Evolutionary conservation across 2,888 invertebrate genomes (phyloP), one percentile per base, ranked within the genome.

Genomic region (Tetranychus truncatus): DNA sequence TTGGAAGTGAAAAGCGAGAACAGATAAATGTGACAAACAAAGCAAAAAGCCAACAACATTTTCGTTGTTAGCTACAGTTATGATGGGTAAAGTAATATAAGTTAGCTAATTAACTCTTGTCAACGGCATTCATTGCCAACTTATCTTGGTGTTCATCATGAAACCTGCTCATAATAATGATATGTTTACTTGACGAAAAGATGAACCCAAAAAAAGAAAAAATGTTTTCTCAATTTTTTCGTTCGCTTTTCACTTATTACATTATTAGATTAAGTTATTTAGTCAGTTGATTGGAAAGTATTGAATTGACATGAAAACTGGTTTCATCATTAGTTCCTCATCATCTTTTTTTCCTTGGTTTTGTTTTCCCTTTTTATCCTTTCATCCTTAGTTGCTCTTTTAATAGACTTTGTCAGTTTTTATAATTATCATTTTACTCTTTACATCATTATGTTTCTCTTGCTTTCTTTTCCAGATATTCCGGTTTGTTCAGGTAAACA

Each of bases 391-490:
- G 18, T 66, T n/a, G 15, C n/a, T 67, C n/a, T 21, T 67, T 67
- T 67, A 11, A n/a, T 18, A 18, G 15, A 66, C n/a, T 66, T 18
- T 66, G 66, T 66, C 18, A 18, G 66, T 20, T 69, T 24, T 66
- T 66, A 66, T 66, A 66, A 18, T 11, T 7, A 66, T 20, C n/a
- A 8, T 66, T 66, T 66, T 11, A n/a, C 21, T 71, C 7, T 71
- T 44, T 24, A 9, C 9, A 24, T 71, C n/a, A 34, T 71, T 18
- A 21, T 44, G 6, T 18, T 20, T 71, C 18, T 71, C 9, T 71
- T 7, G 9, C n/a, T 71, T 24, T n/a, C 18, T 71, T 24, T 20
- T 71, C 9, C 73, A 93, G 93, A 91, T 84, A 89, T 80, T 5
- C 80, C 80, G 1, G 78, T 79, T 45, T 55, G 65, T 34, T 55